Evolutionary conservation across 2,888 invertebrate genomes (phyloP).

Genomic region (Eupelmus urozonus): DNA sequence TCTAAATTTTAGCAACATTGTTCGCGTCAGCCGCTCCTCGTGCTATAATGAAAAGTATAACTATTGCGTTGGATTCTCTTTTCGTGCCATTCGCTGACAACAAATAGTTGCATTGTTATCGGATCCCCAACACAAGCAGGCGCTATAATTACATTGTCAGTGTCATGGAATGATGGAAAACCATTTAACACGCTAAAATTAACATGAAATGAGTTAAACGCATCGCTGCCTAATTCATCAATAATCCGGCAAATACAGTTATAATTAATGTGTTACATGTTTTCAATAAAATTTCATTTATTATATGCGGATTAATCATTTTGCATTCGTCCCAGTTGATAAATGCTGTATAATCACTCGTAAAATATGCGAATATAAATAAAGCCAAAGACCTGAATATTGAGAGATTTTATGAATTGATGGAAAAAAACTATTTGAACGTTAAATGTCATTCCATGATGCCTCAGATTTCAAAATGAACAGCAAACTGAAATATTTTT

Average conservation of each 20-base stretch:
- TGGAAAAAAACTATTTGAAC: too few relatives aligned
- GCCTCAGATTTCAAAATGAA: too few relatives aligned
- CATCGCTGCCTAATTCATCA: constrained; percentile 18
- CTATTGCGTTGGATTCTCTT: too few relatives aligned
- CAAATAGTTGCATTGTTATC: constrained; percentile 20
- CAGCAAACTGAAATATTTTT: too few relatives aligned
- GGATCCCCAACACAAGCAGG: neutral
- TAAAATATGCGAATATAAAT: neutral
- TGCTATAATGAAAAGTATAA: too few relatives aligned
- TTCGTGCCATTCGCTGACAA: neutral
- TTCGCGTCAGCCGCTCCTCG: neutral
- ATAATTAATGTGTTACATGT: constrained; percentile 1
- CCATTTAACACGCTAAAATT: constrained; percentile 19
- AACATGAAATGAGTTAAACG: neutral
- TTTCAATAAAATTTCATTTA: constrained; percentile 11
- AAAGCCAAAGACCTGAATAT: too few relatives aligned
- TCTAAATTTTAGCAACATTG: constrained; percentile 21
- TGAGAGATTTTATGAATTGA: too few relatives aligned
- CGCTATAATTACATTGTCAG: neutral
- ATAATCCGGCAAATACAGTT: neutral
- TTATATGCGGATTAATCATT: neutral
- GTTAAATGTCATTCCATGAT: too few relatives aligned
- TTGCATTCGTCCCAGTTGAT: neutral
- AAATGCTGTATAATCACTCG: neutral
- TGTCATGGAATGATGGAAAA: constrained; percentile 10